Conservation (phyloP, 2,797 vertebrate genomes). For the Podargus strigoides region DNA sequence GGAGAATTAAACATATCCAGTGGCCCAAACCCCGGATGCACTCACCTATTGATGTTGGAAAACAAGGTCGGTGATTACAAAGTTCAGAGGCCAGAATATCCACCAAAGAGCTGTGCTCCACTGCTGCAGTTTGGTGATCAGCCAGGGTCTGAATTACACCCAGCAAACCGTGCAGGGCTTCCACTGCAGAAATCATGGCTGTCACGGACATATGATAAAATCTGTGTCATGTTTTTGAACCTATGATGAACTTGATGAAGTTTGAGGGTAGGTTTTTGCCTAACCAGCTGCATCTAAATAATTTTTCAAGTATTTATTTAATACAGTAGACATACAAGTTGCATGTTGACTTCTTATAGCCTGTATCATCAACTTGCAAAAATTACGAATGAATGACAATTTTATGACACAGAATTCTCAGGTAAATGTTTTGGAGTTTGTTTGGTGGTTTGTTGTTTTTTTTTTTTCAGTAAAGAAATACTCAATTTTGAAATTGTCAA, state of each 20-base stretch:
- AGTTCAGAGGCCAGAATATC: background rate
- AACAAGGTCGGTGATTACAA: background rate
- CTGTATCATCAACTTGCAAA: slow-evolving; percentile 57
- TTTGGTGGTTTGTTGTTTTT: background rate
- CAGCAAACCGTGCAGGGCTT: background rate
- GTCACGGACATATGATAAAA: background rate
- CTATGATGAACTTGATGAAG: background rate
- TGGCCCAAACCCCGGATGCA: background rate
- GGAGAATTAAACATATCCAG: background rate
- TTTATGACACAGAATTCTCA: slow-evolving; percentile 72
- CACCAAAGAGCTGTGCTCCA: background rate
- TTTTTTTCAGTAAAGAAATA: slow-evolving; percentile 57
- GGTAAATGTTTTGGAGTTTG: slow-evolving; percentile 69
- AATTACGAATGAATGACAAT: slow-evolving; percentile 31
- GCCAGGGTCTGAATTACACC: background rate
- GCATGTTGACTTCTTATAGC: slow-evolving; percentile 41
- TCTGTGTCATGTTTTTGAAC: background rate
- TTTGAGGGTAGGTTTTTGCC: slow-evolving; percentile 22
- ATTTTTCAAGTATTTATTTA: slow-evolving; percentile 37
- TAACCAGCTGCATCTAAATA: slow-evolving; percentile 45
- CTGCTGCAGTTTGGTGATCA: background rate
- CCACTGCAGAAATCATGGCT: background rate
- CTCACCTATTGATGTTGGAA: background rate
- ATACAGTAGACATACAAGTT: slow-evolving; percentile 51
- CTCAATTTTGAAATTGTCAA: slow-evolving; percentile 73